Conservation (phyloP, 2,797 vertebrate species). For the Xenentodon cancila region DNA sequence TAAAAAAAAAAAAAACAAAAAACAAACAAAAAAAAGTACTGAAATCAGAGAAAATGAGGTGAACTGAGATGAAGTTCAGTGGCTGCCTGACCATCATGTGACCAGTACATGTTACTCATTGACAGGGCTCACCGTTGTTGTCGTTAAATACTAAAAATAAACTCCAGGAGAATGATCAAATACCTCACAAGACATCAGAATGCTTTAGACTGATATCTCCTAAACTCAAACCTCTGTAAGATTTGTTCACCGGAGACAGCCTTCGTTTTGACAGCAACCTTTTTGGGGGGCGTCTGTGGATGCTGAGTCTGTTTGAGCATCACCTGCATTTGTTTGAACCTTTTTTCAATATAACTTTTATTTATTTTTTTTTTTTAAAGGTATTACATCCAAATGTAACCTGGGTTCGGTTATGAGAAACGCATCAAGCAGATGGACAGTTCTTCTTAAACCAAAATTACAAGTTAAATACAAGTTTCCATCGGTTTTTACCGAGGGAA, state of each 20-base stretch:
- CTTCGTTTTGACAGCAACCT: constrained; percentile 78
- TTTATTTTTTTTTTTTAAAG: not conserved
- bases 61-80: not conserved
- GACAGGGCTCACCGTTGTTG: constrained; percentile 52
- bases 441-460: constrained; percentile 50
- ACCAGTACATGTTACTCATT: constrained; percentile 46
- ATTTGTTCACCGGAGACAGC: constrained; percentile 77
- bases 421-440: constrained; percentile 21
- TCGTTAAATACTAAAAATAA: constrained; percentile 10
- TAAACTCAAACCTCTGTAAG: constrained; percentile 72
- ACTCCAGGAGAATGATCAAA: constrained; percentile 58
- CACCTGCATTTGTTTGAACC: constrained; percentile 45
- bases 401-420: constrained; percentile 24
- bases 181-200: constrained; percentile 80
- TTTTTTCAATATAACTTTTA: constrained; percentile 13
- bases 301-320: constrained; percentile 33
- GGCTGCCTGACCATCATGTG: constrained; percentile 24
- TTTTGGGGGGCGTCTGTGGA: constrained; percentile 50
- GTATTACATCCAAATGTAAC: constrained; percentile 18
- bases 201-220: constrained; percentile 73
- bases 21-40: not conserved
- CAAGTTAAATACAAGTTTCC: constrained; percentile 43
- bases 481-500: constrained; percentile 19
- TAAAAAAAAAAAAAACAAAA: constrained; percentile 4
- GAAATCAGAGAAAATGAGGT: constrained; percentile 17